Evolutionary conservation across 2,797 vertebrate species (phyloP).

Genomic region (Parambassis ranga): DNA sequence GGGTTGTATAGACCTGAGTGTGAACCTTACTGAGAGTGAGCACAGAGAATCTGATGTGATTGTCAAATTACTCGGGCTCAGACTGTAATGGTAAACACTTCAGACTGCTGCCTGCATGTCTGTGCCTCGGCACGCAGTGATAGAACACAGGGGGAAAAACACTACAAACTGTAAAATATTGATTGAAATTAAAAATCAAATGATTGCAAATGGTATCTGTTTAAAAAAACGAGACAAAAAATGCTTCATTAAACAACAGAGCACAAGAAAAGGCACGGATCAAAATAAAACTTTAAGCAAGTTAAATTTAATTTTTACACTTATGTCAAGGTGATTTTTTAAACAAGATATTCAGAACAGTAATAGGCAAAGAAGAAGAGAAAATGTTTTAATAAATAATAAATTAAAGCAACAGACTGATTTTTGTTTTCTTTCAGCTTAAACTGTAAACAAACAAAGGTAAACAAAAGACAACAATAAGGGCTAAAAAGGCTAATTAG

Average conservation of each 20-base stretch:
- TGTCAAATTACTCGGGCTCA: slow-evolving; percentile 41
- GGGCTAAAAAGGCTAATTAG: too few relatives aligned
- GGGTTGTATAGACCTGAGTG: slow-evolving; percentile 31
- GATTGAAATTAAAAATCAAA: fast-evolving
- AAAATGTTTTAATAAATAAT: too few relatives aligned
- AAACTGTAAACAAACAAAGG: too few relatives aligned
- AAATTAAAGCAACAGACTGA: too few relatives aligned
- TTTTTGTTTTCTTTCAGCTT: background rate
- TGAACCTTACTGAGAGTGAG: slow-evolving; percentile 16
- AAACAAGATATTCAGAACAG: too few relatives aligned
- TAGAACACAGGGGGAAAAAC: background rate
- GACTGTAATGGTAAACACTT: slow-evolving; percentile 42
- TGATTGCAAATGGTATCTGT: background rate
- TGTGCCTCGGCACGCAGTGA: background rate
- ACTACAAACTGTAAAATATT: background rate
- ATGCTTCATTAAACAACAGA: background rate
- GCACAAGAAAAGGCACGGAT: background rate
- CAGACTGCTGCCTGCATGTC: slow-evolving; percentile 14
- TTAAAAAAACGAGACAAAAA: background rate
- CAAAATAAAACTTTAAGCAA: background rate
- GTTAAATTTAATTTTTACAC: background rate
- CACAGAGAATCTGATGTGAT: slow-evolving; percentile 38
- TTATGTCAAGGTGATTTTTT: background rate
- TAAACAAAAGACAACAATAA: too few relatives aligned
- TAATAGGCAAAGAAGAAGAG: background rate